A percentile compares a stretch with the other conserved stretches of the same genome.
These are phyloP conservation scores for Drosophila bifasciata DNA, from an alignment of 1,140 invertebrate species.

Conservation along the genomic window DNA sequence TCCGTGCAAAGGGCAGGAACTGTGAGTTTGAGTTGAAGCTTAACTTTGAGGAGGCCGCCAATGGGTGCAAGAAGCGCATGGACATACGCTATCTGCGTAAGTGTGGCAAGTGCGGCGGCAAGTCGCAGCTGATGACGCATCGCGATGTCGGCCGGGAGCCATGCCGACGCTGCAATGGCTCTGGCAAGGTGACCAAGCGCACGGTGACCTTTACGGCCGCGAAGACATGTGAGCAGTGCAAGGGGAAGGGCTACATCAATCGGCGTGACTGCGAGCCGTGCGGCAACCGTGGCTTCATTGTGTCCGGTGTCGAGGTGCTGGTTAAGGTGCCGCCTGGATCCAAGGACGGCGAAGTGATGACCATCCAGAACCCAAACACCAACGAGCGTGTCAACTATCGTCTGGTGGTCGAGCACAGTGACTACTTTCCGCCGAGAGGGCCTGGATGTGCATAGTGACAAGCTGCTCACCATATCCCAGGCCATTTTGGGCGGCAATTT, in stretches of 20 bases:
- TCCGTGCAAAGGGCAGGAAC: not conserved
- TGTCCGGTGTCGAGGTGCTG: conserved; percentile 58
- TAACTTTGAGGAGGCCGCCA: conserved; percentile 63
- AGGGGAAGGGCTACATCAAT: conserved; percentile 71
- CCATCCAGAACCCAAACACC: conserved; percentile 66
- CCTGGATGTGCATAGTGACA: conserved; percentile 68
- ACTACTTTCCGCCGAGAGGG: conserved; percentile 73
- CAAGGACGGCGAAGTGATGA: conserved; percentile 63
- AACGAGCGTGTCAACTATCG: conserved; percentile 63
- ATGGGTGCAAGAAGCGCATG: conserved; percentile 72
- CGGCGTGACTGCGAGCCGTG: conserved; percentile 75
- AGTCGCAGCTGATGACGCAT: conserved; percentile 63
- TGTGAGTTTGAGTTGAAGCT: conserved; percentile 54
- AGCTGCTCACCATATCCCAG: conserved; percentile 66
- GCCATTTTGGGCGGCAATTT: conserved; percentile 72
- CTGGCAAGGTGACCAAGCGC: conserved; percentile 57
- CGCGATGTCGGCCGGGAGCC: conserved; percentile 65
- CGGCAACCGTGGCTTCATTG: conserved; percentile 61
- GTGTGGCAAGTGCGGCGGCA: conserved; percentile 72
- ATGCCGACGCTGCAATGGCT: conserved; percentile 76
- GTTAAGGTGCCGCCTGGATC: conserved; percentile 67
- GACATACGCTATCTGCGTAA: conserved; percentile 65
- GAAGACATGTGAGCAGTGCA: conserved; percentile 59
- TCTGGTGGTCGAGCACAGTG: conserved; percentile 55
- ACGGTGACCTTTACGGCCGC: conserved; percentile 58